Conservation (phyloP, 2,797 vertebrate species). For the Pseudochirops cupreus region DNA sequence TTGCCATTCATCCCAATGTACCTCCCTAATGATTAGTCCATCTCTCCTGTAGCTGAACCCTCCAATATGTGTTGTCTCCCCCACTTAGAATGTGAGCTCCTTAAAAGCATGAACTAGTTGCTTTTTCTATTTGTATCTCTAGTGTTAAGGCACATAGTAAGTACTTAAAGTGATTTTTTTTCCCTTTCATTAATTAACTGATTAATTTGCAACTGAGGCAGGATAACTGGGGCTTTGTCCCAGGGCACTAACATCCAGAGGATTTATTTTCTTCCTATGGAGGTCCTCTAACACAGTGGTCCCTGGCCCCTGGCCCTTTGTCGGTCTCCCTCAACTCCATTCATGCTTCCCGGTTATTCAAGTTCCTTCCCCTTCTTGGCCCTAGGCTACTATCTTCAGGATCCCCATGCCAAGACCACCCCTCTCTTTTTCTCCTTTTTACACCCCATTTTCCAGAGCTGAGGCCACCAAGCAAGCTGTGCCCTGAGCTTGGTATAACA, state of each 20-base stretch:
- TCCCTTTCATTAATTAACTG: not conserved
- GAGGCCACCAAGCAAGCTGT: not conserved
- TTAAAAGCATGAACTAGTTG: not conserved
- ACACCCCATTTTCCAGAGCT: not conserved
- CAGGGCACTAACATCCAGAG: not conserved
- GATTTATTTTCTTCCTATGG: not conserved
- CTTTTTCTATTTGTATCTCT: not conserved
- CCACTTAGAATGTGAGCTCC: not conserved
- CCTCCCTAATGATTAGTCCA: not conserved
- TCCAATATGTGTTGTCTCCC: not conserved
- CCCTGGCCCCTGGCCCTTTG: not conserved
- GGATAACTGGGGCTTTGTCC: not conserved
- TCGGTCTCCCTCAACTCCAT: not conserved
- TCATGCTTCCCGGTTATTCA: not conserved
- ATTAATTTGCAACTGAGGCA: not conserved
- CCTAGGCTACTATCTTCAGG: not conserved
- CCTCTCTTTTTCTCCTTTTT: not conserved
- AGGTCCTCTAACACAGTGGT: not conserved
- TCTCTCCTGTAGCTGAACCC: not conserved
- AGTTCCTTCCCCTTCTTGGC: not conserved
- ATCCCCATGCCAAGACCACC: not conserved
- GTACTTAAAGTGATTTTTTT: not conserved
- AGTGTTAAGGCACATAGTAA: not conserved
- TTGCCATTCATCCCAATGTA: not conserved
- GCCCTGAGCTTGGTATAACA: not conserved